Percentiles rank a stretch among this genome's conserved stretches.
These are phyloP conservation scores for Heteractis magnifica DNA, from an alignment of 92 coral and sea anemone genomes.

Conservation along the genomic window DNA sequence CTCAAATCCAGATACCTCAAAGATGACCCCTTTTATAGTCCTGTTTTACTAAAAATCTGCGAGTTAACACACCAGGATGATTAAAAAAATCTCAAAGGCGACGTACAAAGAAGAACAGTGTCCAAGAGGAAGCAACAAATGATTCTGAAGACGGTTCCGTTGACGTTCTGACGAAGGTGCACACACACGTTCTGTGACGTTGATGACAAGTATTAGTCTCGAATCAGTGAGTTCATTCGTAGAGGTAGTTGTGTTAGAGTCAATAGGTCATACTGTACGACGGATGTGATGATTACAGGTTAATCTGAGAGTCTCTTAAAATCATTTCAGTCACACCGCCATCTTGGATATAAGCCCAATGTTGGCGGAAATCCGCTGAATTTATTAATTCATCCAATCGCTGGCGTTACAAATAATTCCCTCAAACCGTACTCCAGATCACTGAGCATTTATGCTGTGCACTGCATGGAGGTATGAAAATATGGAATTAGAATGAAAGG, in stretches of 20 bases:
- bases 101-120: neutral
- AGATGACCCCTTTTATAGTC: neutral
- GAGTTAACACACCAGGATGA: neutral
- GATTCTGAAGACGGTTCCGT: neutral
- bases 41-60: neutral
- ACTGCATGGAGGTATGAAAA: neutral
- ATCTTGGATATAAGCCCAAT: conserved; percentile 21
- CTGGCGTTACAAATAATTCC: conserved; percentile 1
- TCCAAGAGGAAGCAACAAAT: neutral
- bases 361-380: conserved; percentile 21
- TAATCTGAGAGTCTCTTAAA: conserved; percentile 30
- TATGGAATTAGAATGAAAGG: neutral
- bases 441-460: neutral
- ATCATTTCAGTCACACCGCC: conserved; percentile 12
- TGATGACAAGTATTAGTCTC: conserved; percentile 11
- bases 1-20: neutral
- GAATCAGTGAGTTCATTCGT: conserved; percentile 24
- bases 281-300: conserved; percentile 39
- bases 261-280: conserved; percentile 39
- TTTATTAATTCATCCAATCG: neutral
- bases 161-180: neutral
- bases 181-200: conserved; percentile 3
- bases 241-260: conserved; percentile 27
- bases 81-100: neutral
- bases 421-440: neutral